phyloP scores from a whole-genome alignment of 2,797 vertebrate genomes.

The Amblyraja radiata region DNA sequence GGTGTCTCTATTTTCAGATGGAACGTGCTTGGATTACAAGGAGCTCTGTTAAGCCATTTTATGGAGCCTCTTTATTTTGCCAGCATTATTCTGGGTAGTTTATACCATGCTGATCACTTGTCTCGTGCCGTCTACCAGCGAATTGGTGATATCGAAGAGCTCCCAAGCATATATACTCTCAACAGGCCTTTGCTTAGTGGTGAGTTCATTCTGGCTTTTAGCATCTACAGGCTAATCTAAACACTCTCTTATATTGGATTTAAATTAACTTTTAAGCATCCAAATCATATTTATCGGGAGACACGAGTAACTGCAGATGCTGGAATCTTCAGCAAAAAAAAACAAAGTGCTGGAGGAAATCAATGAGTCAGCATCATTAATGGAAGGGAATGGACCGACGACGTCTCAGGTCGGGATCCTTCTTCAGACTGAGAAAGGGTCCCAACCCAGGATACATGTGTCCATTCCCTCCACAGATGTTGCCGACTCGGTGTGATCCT shows the following conservation, averaged over 20 bases:
- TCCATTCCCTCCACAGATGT: no score
- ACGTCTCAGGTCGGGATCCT: no score
- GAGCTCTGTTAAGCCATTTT: conserved; percentile 88
- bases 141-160: conserved; percentile 83
- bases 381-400: no score
- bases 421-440: no score
- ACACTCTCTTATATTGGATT: neutral
- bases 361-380: no score
- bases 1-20: conserved; percentile 60
- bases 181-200: conserved; percentile 91
- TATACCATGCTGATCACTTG: conserved; percentile 93
- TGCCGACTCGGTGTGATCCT: no score
- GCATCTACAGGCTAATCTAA: neutral
- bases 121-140: conserved; percentile 94
- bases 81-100: conserved; percentile 92
- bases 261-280: neutral
- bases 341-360: no score
- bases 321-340: no score
- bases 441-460: no score
- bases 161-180: conserved; percentile 81
- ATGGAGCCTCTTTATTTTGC: conserved; percentile 91
- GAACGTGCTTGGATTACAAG: conserved; percentile 92
- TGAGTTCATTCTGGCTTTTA: conserved; percentile 53
- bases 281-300: neutral
- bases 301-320: neutral